Base-by-base conservation (phyloP, 2,113 vertebrate genomes). In the Choloepus hoffmanni region DNA sequence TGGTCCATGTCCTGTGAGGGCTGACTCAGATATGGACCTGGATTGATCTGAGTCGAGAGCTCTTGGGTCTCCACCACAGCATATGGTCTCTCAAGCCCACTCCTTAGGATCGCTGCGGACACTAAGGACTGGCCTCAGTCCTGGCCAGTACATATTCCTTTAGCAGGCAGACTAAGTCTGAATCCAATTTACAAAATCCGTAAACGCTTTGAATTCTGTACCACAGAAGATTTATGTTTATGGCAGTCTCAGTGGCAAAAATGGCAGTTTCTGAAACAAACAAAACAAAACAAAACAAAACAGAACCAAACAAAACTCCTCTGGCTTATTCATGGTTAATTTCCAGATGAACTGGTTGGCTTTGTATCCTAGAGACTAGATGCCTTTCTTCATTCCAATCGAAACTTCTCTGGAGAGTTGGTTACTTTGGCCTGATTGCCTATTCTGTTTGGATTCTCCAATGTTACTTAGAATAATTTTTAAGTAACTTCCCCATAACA, bases 51-150 rank as follows among this genome's bases (percentile, higher is more conserved):
- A 19, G 33, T 24, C 13, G 16, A 36, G 6, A 28, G 55, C 43
- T 33, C 33, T 2, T 33, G 36, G 3, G 3, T 26, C 36, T 4
- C 33, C 9, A n/a, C 23, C 8, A 5, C 3, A 7, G 13, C 2
- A 0, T 24, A 3, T 30, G 81, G 23, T 67, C 55, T 93, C 40
- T 33, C 7, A 2, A 5, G n/a, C 0, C 28, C 21, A 21, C 62
- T 58, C 26, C 21, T 5, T 21, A 3, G 18, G 13, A 30, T 5
- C 5, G 14, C 67, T 53, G 7, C 45, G 63, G 19, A 45, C 45
- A 1, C 2, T 1, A 26, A 33, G 1, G 8, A 48, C 1, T 0
- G 58, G 28, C 23, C 45, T 58, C 24, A 62, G 33, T 14, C 15
- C 85, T 26, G 50, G 9, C 36, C 43, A 43, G 24, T 33, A 3